Conservation (phyloP, 2,797 vertebrate genomes). For the Pseudochaenichthys georgianus region DNA sequence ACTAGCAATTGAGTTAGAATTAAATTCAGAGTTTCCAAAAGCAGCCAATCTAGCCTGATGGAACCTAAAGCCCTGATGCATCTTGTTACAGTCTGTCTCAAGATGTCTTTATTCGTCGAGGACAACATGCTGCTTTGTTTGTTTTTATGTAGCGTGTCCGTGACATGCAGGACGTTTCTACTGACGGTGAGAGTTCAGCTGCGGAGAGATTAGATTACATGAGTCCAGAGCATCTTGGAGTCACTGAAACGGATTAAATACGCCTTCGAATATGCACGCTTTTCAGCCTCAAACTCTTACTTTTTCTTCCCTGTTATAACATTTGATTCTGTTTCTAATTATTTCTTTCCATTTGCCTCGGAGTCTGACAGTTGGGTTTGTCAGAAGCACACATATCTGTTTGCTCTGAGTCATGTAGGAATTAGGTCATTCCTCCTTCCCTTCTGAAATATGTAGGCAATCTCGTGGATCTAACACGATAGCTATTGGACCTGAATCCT, state of each 20-base stretch:
- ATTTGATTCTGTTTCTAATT: neutral
- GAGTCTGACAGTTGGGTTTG: constrained; percentile 3
- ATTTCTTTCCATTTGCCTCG: constrained; percentile 1
- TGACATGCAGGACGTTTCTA: neutral
- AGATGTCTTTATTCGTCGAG: neutral
- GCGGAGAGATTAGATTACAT: neutral
- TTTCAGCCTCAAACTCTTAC: neutral
- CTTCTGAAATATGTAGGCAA: constrained; percentile 6
- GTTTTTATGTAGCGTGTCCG: neutral
- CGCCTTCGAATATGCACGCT: neutral
- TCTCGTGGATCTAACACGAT: constrained; percentile 7
- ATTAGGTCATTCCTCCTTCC: constrained; percentile 22
- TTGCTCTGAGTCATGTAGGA: constrained; percentile 24
- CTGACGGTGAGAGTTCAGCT: constrained; percentile 6
- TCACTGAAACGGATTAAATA: neutral
- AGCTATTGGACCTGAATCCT: constrained; percentile 1
- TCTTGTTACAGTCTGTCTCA: neutral
- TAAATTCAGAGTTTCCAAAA: neutral
- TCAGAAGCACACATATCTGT: constrained; percentile 23
- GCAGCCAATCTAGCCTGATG: too few relatives aligned
- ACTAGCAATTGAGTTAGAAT: neutral
- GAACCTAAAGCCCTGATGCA: neutral
- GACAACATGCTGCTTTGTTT: neutral
- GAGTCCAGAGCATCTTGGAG: neutral
- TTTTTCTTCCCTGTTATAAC: neutral